Base-by-base conservation (phyloP, 2,888 invertebrate species). In the Notocelia uddmanniana region DNA sequence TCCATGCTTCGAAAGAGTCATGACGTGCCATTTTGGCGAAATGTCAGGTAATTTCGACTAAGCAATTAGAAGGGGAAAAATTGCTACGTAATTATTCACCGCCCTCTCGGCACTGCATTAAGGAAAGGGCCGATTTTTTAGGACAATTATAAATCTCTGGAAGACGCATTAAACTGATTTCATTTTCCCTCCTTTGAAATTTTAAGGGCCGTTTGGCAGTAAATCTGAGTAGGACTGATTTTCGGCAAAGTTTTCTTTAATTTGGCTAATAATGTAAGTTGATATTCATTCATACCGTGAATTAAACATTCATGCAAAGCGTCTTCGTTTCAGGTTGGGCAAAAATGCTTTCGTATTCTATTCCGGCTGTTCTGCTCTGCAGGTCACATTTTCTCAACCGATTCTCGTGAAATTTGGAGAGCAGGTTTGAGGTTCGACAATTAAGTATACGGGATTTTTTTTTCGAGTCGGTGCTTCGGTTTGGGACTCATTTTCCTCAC, bases 61-160 rank as follows among this genome's bases (percentile, higher is more conserved):
- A 67, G 67, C 67, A 72, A 72, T 72, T 72, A 72, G 67, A 72
- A 67, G 60, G 67, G 71, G 71, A 67, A 72, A 72, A 72, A 72
- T 66, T 72, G 67, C 71, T 72, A 37, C 54, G 71, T 72, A 72
- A 72, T 72, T 72, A 72, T 72, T 72, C 71, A 72, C 45, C 59
- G 60, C 34, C 71, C 66, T 48, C 71, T 62, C 69, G 60, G 66
- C 71, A 67, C 67, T 72, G 71, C 60, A 72, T 72, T 72, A 72
- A 67, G 67, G 66, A 67, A 72, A 67, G 55, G 67, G 55, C 69
- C 50, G 50, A 63, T 69, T 72, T 72, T 72, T 67, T 72, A 67
- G 60, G 60, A 67, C 71, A 67, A 60, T 72, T 72, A 67, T 67
- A 71, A 67, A 67, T 72, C 71, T 72, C 62, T 72, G 54, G 54